These are phyloP conservation scores for Trichosurus vulpecula DNA, from an alignment of 2,797 vertebrate species.

Conservation along the genomic window DNA sequence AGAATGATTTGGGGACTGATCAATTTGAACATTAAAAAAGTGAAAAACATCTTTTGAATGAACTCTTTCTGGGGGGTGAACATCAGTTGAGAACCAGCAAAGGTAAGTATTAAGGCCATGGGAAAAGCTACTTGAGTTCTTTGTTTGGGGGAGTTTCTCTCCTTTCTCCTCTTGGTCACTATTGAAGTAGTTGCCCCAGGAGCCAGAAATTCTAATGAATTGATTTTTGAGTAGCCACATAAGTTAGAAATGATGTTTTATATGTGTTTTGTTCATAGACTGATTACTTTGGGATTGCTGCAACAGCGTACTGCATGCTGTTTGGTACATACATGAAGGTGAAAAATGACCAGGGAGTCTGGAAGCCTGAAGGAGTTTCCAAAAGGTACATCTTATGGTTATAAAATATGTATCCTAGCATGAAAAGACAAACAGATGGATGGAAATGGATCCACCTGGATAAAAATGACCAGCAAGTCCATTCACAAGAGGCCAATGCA, in stretches of 20 bases:
- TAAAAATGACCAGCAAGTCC: not conserved
- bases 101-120: not conserved
- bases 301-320: slow-evolving; percentile 93
- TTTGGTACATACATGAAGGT: slow-evolving; percentile 96
- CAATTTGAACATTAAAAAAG: slow-evolving; percentile 5
- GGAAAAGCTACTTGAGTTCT: not conserved
- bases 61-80: not conserved
- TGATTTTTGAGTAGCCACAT: not conserved
- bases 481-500: accelerated
- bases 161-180: not conserved
- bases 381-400: slow-evolving; percentile 85
- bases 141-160: not conserved
- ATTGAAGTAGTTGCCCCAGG: not conserved
- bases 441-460: not conserved
- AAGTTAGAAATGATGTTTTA: not conserved
- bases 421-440: not conserved
- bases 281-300: slow-evolving; percentile 95
- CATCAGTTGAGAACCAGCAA: not conserved
- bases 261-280: slow-evolving; percentile 83
- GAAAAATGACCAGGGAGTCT: slow-evolving; percentile 87
- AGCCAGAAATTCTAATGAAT: not conserved
- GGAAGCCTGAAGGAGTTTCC: slow-evolving; percentile 90
- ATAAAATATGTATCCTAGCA: not conserved
- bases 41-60: not conserved
- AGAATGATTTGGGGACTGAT: not conserved